Base-by-base conservation (phyloP, 2,888 invertebrate species). In the Mythimna ferrago region DNA sequence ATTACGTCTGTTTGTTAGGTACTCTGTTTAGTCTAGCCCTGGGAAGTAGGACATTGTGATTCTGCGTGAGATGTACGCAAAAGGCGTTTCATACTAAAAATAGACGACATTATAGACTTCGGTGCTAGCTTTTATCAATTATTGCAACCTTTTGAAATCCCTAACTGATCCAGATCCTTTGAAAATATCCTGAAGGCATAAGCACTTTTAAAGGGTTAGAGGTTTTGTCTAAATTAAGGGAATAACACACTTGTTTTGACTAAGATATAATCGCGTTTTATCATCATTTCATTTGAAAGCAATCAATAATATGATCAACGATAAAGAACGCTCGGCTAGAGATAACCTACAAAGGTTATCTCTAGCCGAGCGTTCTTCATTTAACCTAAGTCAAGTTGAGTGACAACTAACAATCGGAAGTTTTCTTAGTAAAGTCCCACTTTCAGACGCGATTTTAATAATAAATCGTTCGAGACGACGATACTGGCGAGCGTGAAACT, bases 21-120 rank as follows among this genome's bases (percentile, higher is more conserved):
- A 3, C 4, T 21, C 21, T 80, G 54, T 78, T 64, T 80, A 65
- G 81, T 75, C 68, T 67, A 4, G 7, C 48, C 19, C 44, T 26
- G n/a, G 32, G 19, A 57, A 48, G 44, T 53, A 19, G 65, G 62
- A 19, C 53, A 14, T 51, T 16, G 5, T 61, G 53, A 44, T 64
- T 41, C 16, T n/a, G n/a, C 9, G 2, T 57, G 26, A 66, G 21
- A 41, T 76, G 53, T 60, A 11, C 5, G 11, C 14, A 21, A 10
- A 16, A 69, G 35, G 3, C 26, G 26, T 32, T 56, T 53, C 14
- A 32, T 48, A 7, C 19, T 21, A 9, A 41, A 66, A 19, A 57
- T 57, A 57, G 11, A 19, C 6, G 21, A 70, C 56, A 21, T 51
- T 32, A 58, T 48, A 3, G 38, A 60, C 60, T 60, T 60, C 6